Percentiles rank a stretch among this genome's conserved stretches.
Evolutionary conservation across 2,888 invertebrate species (phyloP).

Genomic region (Mythimna ferrago): DNA sequence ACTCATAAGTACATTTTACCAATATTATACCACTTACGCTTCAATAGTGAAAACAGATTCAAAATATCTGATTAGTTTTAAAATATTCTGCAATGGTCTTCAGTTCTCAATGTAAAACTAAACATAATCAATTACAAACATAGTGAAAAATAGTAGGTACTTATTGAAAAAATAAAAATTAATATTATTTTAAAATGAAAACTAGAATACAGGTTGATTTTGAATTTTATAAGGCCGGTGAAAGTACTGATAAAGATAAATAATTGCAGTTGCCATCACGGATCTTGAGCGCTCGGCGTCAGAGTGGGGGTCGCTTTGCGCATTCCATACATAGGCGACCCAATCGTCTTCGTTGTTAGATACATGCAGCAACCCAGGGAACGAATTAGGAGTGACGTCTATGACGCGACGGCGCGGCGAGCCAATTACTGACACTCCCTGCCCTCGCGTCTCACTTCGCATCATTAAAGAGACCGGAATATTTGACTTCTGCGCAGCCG

Average conservation of each 20-base stretch:
- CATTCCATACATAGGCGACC: too few species aligned
- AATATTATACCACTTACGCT: slow-evolving; percentile 29
- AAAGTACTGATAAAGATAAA: not conserved
- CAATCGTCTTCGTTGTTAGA: too few species aligned
- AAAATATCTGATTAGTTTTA: slow-evolving; percentile 16
- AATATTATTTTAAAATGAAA: not conserved
- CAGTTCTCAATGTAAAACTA: not conserved
- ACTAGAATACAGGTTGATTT: not conserved
- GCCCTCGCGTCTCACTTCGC: too few species aligned
- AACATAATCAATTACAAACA: not conserved
- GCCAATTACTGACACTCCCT: too few species aligned
- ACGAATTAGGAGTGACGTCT: too few species aligned
- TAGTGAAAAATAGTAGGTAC: not conserved
- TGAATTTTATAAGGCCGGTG: not conserved
- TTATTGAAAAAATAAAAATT: not conserved
- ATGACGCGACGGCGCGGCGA: too few species aligned
- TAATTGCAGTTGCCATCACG: too few species aligned
- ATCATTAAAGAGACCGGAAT: too few species aligned
- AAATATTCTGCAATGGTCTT: slow-evolving; percentile 26
- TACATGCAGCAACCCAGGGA: too few species aligned
- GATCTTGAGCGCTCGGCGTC: too few species aligned
- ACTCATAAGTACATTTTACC: slow-evolving; percentile 32
- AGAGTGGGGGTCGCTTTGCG: too few species aligned
- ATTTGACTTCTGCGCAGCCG: too few species aligned
- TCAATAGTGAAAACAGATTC: slow-evolving; percentile 27